A percentile compares a stretch with the other conserved stretches of the same genome.
Conservation (phyloP, 2,888 invertebrate genomes). For the Heteromyza rotundicornis region DNA sequence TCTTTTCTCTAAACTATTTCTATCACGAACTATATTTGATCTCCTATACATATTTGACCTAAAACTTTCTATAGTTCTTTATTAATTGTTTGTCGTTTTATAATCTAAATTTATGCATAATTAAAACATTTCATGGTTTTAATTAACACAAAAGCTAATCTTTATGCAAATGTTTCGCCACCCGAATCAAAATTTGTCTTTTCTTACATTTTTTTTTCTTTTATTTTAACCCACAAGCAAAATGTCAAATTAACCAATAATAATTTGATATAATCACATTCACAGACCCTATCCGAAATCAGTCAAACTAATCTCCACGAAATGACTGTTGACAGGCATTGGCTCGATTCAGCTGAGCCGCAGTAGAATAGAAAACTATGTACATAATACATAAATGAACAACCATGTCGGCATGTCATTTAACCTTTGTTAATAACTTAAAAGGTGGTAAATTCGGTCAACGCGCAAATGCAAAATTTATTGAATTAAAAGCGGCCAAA, state of each 20-base stretch:
- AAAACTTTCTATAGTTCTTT: no score
- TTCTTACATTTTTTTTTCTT: no score
- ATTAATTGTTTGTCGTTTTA: no score
- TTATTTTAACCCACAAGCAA: not conserved
- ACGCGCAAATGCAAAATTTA: not conserved
- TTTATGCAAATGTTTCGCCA: not conserved
- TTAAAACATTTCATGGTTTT: no score
- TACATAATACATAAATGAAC: no score
- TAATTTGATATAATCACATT: not conserved
- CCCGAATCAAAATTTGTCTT: not conserved
- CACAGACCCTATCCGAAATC: slow-evolving; percentile 4
- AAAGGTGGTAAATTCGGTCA: slow-evolving; percentile 15
- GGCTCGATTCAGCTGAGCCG: not conserved
- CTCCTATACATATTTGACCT: no score
- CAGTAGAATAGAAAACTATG: no score
- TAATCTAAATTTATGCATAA: no score
- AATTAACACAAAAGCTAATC: not conserved
- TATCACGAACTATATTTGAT: no score
- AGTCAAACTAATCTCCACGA: slow-evolving; percentile 17
- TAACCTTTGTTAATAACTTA: slow-evolving; percentile 15
- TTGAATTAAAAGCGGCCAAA: no score
- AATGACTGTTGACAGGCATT: slow-evolving; percentile 26
- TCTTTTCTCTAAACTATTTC: no score
- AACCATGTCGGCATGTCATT: slow-evolving; percentile 3
- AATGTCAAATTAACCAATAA: slow-evolving; percentile 18